A percentile compares a stretch with the other conserved stretches of the same genome.
These are phyloP conservation scores for Aporrectodea caliginosa DNA, from an alignment of 1,140 invertebrate genomes.

Conservation along the genomic window DNA sequence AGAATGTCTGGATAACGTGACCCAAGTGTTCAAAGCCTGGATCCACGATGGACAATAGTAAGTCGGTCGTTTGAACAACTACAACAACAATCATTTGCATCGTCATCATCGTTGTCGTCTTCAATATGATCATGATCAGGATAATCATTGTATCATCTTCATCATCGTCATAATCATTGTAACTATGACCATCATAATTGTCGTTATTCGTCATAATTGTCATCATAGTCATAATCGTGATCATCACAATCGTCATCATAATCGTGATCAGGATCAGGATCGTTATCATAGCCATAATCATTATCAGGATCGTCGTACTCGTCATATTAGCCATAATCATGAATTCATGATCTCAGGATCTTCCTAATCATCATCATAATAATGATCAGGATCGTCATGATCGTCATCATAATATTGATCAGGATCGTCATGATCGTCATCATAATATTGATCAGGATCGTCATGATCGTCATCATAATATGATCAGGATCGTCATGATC, in stretches of 20 bases:
- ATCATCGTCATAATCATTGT: neutral
- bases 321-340: neutral
- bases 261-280: neutral
- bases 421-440: neutral
- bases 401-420: neutral
- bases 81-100: neutral
- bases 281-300: neutral
- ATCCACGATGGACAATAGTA: conserved; percentile 44
- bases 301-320: neutral
- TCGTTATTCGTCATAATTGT: too few relatives aligned
- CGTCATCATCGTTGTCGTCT: neutral
- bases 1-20: conserved; percentile 48
- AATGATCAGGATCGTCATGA: neutral
- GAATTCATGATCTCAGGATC: neutral
- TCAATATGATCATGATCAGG: neutral
- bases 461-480: too few relatives aligned
- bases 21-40: conserved; percentile 48
- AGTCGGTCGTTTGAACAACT: neutral
- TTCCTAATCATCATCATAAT: neutral
- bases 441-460: neutral
- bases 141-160: neutral
- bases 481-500: too few relatives aligned
- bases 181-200: neutral
- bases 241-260: neutral
- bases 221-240: neutral